A percentile compares a stretch with the other conserved stretches of the same genome.
Evolutionary conservation across 2,113 vertebrate species (phyloP).

Genomic region (Calidris pugnax): DNA sequence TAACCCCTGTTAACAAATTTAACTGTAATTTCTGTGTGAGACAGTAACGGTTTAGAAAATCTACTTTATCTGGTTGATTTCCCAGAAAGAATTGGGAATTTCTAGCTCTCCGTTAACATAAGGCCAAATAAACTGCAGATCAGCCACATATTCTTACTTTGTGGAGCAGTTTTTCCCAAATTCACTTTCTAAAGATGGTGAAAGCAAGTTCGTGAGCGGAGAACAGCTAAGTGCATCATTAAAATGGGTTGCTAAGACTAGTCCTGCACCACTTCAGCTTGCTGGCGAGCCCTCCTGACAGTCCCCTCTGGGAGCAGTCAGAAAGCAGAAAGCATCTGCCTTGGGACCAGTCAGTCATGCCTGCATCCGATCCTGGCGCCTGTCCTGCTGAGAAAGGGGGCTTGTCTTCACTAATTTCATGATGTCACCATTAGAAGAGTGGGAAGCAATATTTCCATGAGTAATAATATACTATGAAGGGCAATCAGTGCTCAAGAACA

Average conservation of each 20-base stretch:
- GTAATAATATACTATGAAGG: not conserved
- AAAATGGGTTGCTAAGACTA: not conserved
- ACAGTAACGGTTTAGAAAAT: not conserved
- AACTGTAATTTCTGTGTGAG: not conserved
- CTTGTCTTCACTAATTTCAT: constrained; percentile 41
- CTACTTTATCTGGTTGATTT: not conserved
- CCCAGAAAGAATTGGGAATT: not conserved
- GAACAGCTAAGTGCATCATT: not conserved
- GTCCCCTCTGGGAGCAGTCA: not conserved
- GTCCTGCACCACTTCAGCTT: not conserved
- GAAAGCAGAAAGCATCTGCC: constrained; percentile 23
- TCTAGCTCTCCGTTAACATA: not conserved
- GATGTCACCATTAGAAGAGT: constrained; percentile 28
- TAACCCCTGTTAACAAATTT: not conserved
- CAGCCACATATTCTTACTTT: not conserved
- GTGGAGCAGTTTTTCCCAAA: not conserved
- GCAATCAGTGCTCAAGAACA: not conserved
- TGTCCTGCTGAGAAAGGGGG: constrained; percentile 29
- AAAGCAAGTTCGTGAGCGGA: not conserved
- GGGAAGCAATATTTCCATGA: not conserved
- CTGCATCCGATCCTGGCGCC: not conserved
- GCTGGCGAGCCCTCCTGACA: not conserved
- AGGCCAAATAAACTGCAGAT: not conserved
- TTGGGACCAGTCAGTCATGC: constrained; percentile 11
- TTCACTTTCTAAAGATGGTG: not conserved